These are phyloP conservation scores for Ochotona princeps DNA, from an alignment of 2,113 vertebrate genomes.

Conservation along the genomic window DNA sequence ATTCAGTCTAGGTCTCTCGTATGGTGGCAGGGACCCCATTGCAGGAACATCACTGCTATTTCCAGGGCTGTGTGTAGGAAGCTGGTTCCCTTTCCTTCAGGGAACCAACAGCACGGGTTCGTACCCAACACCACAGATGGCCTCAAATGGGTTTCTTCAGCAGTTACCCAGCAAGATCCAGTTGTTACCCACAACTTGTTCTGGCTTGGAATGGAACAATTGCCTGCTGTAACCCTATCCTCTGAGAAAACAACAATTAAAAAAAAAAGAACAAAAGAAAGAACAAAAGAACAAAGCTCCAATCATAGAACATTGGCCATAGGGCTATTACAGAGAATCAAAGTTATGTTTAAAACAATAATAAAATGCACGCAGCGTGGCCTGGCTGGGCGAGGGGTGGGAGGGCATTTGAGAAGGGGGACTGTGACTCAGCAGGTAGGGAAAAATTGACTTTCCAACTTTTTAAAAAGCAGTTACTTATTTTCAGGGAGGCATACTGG, in stretches of 20 bases:
- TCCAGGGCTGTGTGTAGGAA: no score
- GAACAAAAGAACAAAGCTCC: no score
- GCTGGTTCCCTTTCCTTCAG: no score
- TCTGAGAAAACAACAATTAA: slow-evolving; percentile 47
- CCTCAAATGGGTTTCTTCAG: slow-evolving; percentile 44
- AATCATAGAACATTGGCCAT: neutral
- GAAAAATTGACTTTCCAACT: slow-evolving; percentile 48
- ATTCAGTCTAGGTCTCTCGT: no score
- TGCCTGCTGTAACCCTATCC: slow-evolving; percentile 42
- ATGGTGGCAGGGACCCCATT: no score
- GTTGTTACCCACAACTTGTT: slow-evolving; percentile 56
- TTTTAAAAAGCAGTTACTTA: slow-evolving; percentile 1
- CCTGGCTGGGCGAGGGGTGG: neutral
- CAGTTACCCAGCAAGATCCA: slow-evolving; percentile 49
- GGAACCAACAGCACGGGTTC: neutral
- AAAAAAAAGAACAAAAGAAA: neutral
- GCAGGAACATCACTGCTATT: no score
- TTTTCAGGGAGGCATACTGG: neutral
- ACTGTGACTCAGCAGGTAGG: slow-evolving; percentile 19
- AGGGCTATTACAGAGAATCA: slow-evolving; percentile 38
- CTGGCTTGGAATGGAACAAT: neutral
- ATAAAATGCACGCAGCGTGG: neutral
- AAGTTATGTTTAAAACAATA: neutral
- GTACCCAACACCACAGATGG: slow-evolving; percentile 31
- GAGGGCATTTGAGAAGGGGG: neutral